Evolutionary conservation across 2,797 vertebrate genomes (phyloP).

Genomic region (Sphenopsis melanotis): DNA sequence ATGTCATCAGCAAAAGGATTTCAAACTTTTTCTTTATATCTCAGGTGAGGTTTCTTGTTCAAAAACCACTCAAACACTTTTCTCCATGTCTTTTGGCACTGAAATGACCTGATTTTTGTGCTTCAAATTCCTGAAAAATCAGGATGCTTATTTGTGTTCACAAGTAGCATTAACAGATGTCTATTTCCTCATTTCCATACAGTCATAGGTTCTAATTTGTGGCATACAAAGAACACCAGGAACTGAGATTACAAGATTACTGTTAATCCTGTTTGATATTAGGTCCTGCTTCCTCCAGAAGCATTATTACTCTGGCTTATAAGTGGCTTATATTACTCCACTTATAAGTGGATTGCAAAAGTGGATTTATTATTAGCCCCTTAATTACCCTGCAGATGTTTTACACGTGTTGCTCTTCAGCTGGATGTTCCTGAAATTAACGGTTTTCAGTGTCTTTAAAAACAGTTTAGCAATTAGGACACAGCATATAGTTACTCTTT

Average conservation of each 20-base stretch:
- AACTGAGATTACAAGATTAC: not conserved
- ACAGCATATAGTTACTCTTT: not conserved
- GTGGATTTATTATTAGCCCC: not conserved
- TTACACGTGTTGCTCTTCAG: not conserved
- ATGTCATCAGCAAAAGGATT: not conserved
- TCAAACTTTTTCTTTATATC: not conserved
- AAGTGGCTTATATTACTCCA: too few relatives aligned
- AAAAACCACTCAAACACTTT: not conserved
- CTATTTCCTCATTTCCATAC: not conserved
- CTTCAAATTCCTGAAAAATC: not conserved
- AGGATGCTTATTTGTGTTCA: not conserved
- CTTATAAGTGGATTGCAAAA: not conserved
- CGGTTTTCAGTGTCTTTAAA: not conserved
- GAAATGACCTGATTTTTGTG: not conserved
- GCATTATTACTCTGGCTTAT: not conserved
- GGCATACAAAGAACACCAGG: not conserved
- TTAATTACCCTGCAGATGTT: not conserved
- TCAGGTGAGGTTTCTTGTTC: not conserved
- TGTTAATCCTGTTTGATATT: not conserved
- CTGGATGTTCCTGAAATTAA: not conserved
- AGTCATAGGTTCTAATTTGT: not conserved
- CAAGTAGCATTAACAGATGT: not conserved
- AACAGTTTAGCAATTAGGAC: not conserved
- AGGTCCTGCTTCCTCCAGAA: not conserved
- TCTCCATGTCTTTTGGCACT: not conserved